Evolutionary conservation across 2,113 vertebrate genomes (phyloP), one percentile per base, ranked within the genome.

Genomic region (Aplodontia rufa): DNA sequence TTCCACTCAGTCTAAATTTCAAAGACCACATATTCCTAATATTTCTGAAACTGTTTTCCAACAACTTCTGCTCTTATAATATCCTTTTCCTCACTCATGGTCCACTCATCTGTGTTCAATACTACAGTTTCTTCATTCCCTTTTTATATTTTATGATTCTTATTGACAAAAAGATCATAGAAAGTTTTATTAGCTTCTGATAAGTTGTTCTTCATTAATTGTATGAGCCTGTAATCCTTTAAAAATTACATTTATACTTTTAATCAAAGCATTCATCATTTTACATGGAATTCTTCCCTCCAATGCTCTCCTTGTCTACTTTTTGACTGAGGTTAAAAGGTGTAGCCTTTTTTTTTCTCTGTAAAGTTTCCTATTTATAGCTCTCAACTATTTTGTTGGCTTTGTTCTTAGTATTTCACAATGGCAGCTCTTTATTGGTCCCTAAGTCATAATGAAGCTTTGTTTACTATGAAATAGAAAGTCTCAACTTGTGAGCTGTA

Each of bases 371-470:
- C 91, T 96, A 71, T 97, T 96, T 97, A 90, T 97, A 95, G 79
- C 53, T 78, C 74, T 96, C 58, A 40, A 85, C 91, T 94, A 17
- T 89, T 91, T 58, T 12, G 14, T 86, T 90, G 94, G 75, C 93
- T 87, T 74, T 78, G 58, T 81, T 76, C 68, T 87, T 94, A 53
- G 6, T 80, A 30, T 68, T 87, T 28, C 82, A 97, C 97, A 96
- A 84, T 84, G 89, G 22, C 14, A 35, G 74, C 64, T 74, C 91
- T 97, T 97, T 71, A 84, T 35, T 87, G 42, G 53, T 60, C 71
- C 24, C 95, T 91, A 49, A 88, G 75, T 93, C 86, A 97, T 95
- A 97, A 91, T 89, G 89, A 93, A 90, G 96, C 97, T 97, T 95
- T 97, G 91, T 97, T 89, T 89, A 68, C 66, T 51, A 28, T 40